Evolutionary conservation across 2,888 invertebrate species (phyloP).

Genomic region (Leptinotarsa rubiginosa): DNA sequence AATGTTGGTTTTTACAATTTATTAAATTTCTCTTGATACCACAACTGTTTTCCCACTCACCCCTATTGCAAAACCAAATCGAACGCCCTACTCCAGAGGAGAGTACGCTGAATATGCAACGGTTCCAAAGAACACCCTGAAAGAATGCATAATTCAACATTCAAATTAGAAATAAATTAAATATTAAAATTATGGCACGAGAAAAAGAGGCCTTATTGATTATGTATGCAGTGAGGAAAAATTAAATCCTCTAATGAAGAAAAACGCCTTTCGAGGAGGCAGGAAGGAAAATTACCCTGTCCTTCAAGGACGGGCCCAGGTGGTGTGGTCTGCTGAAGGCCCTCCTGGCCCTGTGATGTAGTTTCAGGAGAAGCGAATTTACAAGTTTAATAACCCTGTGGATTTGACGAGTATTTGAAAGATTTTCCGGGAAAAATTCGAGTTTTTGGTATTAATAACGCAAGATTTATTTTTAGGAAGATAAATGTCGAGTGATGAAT

Average conservation of each 20-base stretch:
- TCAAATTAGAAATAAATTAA: constrained; percentile 69
- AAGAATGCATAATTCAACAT: constrained; percentile 68
- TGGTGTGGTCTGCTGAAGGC: constrained; percentile 46
- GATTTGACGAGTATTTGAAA: constrained; percentile 56
- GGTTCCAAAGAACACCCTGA: constrained; percentile 59
- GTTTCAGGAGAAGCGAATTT: constrained; percentile 58
- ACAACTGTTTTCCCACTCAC: constrained; percentile 32
- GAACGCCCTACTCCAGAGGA: constrained; percentile 45
- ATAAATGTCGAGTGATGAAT: constrained; percentile 6
- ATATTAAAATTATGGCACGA: constrained; percentile 68
- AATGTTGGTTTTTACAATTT: too few species aligned
- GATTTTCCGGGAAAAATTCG: constrained; percentile 42
- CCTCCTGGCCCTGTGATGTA: constrained; percentile 42
- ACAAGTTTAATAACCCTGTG: constrained; percentile 60
- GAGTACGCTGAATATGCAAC: constrained; percentile 62
- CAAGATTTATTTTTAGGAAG: constrained; percentile 43
- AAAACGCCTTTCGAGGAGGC: constrained; percentile 63
- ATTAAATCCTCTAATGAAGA: constrained; percentile 68
- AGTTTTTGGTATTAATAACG: constrained; percentile 44
- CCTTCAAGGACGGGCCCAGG: constrained; percentile 50
- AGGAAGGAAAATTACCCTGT: constrained; percentile 59
- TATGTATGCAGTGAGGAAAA: constrained; percentile 68
- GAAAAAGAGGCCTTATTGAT: constrained; percentile 66
- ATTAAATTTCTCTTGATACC: too few species aligned
- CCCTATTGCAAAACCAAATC: constrained; percentile 38